Evolutionary conservation across 2,113 vertebrate species (phyloP).

Genomic region (Amphilophus citrinellus): DNA sequence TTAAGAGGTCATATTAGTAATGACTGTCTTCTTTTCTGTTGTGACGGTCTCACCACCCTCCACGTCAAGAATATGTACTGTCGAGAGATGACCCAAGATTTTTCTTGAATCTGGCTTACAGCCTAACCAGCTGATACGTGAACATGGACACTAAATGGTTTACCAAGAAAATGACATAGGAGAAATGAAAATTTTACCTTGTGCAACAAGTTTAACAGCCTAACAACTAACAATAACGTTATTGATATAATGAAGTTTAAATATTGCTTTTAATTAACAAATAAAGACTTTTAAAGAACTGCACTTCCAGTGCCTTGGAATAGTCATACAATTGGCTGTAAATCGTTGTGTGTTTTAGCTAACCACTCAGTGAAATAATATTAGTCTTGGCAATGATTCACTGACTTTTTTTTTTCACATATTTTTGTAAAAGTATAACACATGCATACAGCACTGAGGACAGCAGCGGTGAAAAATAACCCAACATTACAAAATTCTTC

Average conservation of each 20-base stretch:
- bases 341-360: not conserved
- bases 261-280: not conserved
- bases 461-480: conserved; percentile 1
- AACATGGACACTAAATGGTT: too few species aligned
- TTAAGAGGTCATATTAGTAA: too few species aligned
- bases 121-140: not conserved
- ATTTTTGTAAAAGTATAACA: not conserved
- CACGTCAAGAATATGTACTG: not conserved
- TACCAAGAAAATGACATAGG: too few species aligned
- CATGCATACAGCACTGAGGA: not conserved
- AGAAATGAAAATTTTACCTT: not conserved
- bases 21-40: not conserved
- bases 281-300: not conserved
- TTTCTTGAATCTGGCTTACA: not conserved
- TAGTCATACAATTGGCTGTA: not conserved
- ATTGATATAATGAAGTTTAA: not conserved
- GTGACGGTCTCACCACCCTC: not conserved
- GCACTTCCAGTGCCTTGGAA: not conserved
- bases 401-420: not conserved
- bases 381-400: not conserved
- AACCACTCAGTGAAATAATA: not conserved
- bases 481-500: not conserved
- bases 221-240: not conserved
- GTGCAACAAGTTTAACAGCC: not conserved
- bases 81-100: not conserved